Evolutionary conservation across 1,140 invertebrate species (phyloP), one percentile per base, ranked within the genome.

Genomic region (Diorhabda carinulata): DNA sequence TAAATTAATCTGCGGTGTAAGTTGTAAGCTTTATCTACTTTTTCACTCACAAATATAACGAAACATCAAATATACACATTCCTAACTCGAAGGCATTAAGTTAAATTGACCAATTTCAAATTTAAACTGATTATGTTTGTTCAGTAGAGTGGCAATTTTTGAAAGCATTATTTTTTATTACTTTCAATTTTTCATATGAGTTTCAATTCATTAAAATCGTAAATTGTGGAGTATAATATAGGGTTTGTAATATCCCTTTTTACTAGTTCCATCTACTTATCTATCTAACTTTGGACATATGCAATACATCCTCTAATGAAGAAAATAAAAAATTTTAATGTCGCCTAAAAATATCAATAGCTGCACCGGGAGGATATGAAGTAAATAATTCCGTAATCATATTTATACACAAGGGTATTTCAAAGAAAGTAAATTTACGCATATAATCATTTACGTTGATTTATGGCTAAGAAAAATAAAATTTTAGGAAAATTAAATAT

Each of bases 151-250:
- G 47, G 47, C 47, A 52, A 52, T 52, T 52, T 52, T 52, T 52
- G 47, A 52, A 52, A 52, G 47, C 47, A 52, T 52, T 52, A 52
- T 52, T 52, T 52, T 52, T 52, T 52, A 52, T 52, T 52, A 52
- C 47, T 52, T 52, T 52, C 47, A 52, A 52, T 52, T 52, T 52
- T 52, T 52, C 47, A 52, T 52, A 52, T 52, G 47, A 52, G 47
- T 52, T 52, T n/a, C 47, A 52, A 52, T 52, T 52, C 6, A 52
- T 52, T 52, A 52, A 52, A 52, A 52, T 52, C 47, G 47, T 52
- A 52, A 52, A 52, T 6, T 52, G 6, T 52, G n/a, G 25, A 8
- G 6, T 52, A n/a, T n/a, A 52, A n/a, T 52, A 8, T 52, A 52
- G 47, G n/a, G 47, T 52, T 52, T 52, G 47, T n/a, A 8, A 52